Conservation (phyloP, 2,113 vertebrate species). For the Epinephelus cyanopodus region DNA sequence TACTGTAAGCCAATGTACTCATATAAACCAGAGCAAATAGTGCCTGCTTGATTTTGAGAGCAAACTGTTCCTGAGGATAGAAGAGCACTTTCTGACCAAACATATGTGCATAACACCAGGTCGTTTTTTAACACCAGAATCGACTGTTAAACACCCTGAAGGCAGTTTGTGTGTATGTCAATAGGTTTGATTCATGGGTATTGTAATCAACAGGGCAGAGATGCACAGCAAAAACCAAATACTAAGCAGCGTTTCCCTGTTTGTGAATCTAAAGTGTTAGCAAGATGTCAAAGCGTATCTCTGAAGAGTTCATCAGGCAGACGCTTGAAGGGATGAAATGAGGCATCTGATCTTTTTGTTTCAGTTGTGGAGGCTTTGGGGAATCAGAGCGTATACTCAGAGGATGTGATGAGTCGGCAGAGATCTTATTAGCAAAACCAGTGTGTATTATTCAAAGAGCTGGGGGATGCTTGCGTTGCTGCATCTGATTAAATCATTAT, state of each 20-base stretch:
- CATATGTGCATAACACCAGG: not conserved
- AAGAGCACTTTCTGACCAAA: conserved; percentile 8
- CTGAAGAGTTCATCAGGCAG: conserved; percentile 53
- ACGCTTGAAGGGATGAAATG: conserved; percentile 59
- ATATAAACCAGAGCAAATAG: conserved; percentile 16
- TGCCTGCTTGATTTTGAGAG: not conserved
- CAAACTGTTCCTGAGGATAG: conserved; percentile 3
- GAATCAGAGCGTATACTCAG: conserved; percentile 38
- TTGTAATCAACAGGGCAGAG: not conserved
- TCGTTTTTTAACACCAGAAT: not conserved
- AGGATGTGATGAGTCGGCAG: conserved; percentile 65
- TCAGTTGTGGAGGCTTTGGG: conserved; percentile 50
- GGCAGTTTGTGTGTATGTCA: conserved; percentile 4
- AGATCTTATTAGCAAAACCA: conserved; percentile 69
- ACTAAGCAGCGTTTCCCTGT: conserved; percentile 6
- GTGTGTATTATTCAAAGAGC: conserved; percentile 60
- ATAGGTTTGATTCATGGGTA: conserved; percentile 13
- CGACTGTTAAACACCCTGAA: conserved; percentile 23
- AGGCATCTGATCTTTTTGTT: conserved; percentile 69
- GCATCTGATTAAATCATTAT: conserved; percentile 62
- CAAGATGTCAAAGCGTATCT: conserved; percentile 52
- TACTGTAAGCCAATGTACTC: not conserved
- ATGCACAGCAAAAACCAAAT: conserved; percentile 12
- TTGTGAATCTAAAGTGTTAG: conserved; percentile 17
- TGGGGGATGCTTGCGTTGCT: conserved; percentile 37